phyloP scores from a whole-genome alignment of 1,140 invertebrate genomes.

The Teleopsis dalmanni region DNA sequence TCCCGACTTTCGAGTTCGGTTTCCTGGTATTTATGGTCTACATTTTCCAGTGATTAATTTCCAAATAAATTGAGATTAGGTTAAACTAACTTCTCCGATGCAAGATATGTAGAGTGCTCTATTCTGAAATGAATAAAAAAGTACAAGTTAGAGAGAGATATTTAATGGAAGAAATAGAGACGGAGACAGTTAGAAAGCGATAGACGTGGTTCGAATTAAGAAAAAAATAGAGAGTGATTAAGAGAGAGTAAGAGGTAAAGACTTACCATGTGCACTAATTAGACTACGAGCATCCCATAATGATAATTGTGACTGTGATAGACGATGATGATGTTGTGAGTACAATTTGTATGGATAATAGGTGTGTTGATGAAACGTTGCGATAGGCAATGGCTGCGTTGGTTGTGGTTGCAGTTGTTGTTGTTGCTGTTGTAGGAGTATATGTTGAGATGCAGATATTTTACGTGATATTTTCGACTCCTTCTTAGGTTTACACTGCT shows the following conservation, averaged over 20 bases:
- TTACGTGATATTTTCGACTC: constrained; percentile 39
- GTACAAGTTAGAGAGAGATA: too few species aligned
- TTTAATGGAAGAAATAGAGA: neutral
- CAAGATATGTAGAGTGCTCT: too few species aligned
- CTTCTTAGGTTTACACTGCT: constrained; percentile 19
- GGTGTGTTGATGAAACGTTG: constrained; percentile 33
- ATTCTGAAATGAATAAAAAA: constrained; percentile 21
- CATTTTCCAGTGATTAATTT: neutral
- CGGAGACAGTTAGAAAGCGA: too few species aligned
- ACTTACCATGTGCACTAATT: constrained; percentile 39
- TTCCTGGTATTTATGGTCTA: too few species aligned
- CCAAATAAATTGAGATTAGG: neutral
- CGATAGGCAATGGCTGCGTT: constrained; percentile 33
- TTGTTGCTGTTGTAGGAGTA: constrained; percentile 8
- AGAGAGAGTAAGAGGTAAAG: neutral
- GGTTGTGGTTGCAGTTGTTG: constrained; percentile 19
- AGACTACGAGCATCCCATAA: constrained; percentile 43
- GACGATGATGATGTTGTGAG: constrained; percentile 34
- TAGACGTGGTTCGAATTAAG: neutral
- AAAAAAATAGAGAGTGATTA: neutral
- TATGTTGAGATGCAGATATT: constrained; percentile 34
- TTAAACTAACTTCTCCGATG: neutral
- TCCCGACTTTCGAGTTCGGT: too few species aligned
- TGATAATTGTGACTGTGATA: constrained; percentile 40
- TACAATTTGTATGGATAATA: constrained; percentile 37